phyloP scores from a whole-genome alignment of 2,113 vertebrate genomes.

The Motacilla tschutschensis region DNA sequence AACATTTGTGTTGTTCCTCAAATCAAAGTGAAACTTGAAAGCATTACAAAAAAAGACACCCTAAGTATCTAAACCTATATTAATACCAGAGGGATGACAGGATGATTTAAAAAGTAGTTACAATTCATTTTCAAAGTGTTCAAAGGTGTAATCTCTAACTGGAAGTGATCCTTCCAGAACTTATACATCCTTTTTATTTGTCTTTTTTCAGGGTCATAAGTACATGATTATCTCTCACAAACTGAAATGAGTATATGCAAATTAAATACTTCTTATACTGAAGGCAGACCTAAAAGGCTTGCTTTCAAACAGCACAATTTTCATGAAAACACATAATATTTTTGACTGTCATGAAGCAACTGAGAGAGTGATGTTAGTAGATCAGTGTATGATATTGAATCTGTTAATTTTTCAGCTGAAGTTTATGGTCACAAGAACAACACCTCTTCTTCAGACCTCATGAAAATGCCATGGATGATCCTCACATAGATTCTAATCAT shows the following conservation, averaged over 20 bases:
- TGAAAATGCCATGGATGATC: neutral
- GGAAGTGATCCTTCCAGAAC: neutral
- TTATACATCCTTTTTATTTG: neutral
- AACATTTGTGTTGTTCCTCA: constrained; percentile 56
- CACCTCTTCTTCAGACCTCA: neutral
- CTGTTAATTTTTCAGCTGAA: neutral
- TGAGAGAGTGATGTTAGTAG: rapidly evolving
- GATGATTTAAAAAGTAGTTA: constrained; percentile 38
- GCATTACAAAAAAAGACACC: constrained; percentile 44
- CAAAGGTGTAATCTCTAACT: constrained; percentile 3
- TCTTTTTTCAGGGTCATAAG: neutral
- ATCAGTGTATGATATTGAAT: neutral
- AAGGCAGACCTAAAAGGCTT: neutral
- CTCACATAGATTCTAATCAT: neutral
- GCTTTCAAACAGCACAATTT: rapidly evolving
- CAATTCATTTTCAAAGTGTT: constrained; percentile 31
- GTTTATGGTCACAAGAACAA: neutral
- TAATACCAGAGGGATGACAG: constrained; percentile 37
- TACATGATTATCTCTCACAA: neutral
- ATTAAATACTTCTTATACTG: neutral
- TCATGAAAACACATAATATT: neutral
- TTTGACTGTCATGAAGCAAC: neutral
- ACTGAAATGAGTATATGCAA: neutral
- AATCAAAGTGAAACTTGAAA: constrained; percentile 62
- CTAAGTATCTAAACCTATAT: constrained; percentile 35